Conservation (phyloP, 2,113 vertebrate genomes). For the Oceanites oceanicus region DNA sequence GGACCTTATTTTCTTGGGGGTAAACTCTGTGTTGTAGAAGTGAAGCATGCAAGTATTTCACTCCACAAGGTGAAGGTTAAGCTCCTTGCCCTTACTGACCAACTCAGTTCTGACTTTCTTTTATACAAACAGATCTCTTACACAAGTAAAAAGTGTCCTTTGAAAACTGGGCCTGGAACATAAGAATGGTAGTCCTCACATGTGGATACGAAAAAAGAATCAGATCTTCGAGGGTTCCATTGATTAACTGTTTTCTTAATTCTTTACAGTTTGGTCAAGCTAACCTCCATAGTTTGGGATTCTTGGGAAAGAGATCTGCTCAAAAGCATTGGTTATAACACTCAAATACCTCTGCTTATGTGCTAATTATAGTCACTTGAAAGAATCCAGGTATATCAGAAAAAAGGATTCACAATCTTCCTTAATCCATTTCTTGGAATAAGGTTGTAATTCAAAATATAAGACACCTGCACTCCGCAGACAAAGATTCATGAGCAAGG, state of each 20-base stretch:
- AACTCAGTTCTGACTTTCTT: not conserved
- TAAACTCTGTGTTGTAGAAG: not conserved
- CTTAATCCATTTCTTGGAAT: not conserved
- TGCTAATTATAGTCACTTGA: not conserved
- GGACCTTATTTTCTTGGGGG: not conserved
- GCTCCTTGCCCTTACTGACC: not conserved
- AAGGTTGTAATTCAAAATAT: not conserved
- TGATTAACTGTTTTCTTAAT: not conserved
- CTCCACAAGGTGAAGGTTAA: not conserved
- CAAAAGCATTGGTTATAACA: not conserved
- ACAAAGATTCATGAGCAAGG: conserved; percentile 95
- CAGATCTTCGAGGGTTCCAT: not conserved
- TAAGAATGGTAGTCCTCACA: not conserved
- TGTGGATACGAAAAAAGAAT: not conserved
- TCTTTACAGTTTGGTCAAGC: not conserved
- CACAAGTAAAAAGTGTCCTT: not conserved
- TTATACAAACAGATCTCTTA: not conserved
- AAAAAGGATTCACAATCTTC: not conserved
- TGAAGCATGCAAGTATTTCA: not conserved
- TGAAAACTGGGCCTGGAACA: not conserved
- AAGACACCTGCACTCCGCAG: conserved; percentile 86
- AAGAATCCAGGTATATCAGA: not conserved
- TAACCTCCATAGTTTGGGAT: not conserved
- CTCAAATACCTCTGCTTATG: not conserved
- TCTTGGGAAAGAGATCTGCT: not conserved